A percentile compares a stretch with the other conserved stretches of the same genome.
These are phyloP conservation scores for Xenops minutus DNA, from an alignment of 2,797 vertebrate genomes.

Conservation along the genomic window DNA sequence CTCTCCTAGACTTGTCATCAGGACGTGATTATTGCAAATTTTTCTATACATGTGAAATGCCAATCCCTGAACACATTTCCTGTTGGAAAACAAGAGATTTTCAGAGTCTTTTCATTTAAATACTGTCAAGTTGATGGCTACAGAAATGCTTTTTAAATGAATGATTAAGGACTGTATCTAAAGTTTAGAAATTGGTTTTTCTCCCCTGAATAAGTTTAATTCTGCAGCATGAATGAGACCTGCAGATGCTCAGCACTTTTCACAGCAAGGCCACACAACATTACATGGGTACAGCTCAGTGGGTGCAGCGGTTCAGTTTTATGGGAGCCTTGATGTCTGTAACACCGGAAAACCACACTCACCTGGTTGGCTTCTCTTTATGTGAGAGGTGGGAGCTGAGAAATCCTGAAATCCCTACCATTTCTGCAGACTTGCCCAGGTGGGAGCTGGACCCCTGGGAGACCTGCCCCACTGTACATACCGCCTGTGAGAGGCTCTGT, in stretches of 20 bases:
- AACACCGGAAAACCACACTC: neutral
- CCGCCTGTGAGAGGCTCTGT: neutral
- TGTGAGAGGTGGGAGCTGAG: neutral
- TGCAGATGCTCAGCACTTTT: slow-evolving; percentile 4
- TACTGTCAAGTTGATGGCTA: slow-evolving; percentile 59
- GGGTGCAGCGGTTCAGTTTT: neutral
- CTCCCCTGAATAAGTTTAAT: slow-evolving; percentile 43
- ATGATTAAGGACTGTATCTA: slow-evolving; percentile 47
- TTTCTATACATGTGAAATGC: slow-evolving; percentile 53
- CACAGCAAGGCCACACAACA: neutral
- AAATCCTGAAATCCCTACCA: neutral
- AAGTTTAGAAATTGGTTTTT: slow-evolving; percentile 49
- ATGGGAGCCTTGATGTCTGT: neutral
- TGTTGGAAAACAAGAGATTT: slow-evolving; percentile 63
- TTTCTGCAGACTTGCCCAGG: neutral
- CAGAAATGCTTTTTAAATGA: slow-evolving; percentile 63
- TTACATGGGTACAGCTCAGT: neutral
- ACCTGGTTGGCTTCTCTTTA: neutral
- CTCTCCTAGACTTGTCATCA: slow-evolving; percentile 50
- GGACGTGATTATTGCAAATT: slow-evolving; percentile 55
- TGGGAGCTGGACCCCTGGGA: neutral
- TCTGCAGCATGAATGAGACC: neutral
- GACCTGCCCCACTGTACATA: neutral
- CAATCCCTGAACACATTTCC: slow-evolving; percentile 49
- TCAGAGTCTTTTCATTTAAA: slow-evolving; percentile 57